These are phyloP conservation scores for Salmo trutta DNA, from an alignment of 2,797 vertebrate genomes.

Conservation along the genomic window DNA sequence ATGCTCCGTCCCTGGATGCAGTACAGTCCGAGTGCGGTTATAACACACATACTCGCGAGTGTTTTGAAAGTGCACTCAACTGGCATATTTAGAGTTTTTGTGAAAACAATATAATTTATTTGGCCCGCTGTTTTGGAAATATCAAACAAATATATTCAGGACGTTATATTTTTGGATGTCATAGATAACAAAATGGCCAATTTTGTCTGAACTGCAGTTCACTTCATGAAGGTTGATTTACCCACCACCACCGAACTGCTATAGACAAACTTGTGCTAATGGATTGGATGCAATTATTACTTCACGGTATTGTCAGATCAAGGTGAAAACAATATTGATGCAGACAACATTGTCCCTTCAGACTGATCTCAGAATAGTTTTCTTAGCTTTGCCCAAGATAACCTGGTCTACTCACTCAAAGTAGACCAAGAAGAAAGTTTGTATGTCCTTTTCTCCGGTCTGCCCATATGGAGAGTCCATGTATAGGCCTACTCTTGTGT, in stretches of 20 bases:
- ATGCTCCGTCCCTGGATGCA: constrained; percentile 54
- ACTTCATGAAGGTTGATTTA: not conserved
- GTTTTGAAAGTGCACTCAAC: not conserved
- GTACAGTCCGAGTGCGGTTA: constrained; percentile 30
- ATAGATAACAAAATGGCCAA: not conserved
- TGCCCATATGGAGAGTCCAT: not conserved
- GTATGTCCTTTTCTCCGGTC: not conserved
- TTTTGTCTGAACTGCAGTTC: not conserved
- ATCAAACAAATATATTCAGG: not conserved
- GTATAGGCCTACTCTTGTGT: not conserved
- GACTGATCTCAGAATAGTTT: not conserved
- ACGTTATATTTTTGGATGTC: not conserved
- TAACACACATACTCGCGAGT: constrained; percentile 6
- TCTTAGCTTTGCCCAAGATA: not conserved
- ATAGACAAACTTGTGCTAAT: no score
- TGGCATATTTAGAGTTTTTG: not conserved
- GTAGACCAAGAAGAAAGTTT: not conserved
- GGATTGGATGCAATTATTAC: not conserved
- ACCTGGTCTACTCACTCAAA: not conserved
- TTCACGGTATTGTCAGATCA: not conserved
- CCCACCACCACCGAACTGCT: not conserved
- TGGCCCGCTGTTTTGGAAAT: not conserved
- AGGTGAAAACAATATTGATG: not conserved
- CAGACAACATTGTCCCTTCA: not conserved
- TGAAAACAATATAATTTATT: not conserved